These are phyloP conservation scores for Buphagus erythrorhynchus DNA, from an alignment of 2,797 vertebrate genomes.

Conservation along the genomic window DNA sequence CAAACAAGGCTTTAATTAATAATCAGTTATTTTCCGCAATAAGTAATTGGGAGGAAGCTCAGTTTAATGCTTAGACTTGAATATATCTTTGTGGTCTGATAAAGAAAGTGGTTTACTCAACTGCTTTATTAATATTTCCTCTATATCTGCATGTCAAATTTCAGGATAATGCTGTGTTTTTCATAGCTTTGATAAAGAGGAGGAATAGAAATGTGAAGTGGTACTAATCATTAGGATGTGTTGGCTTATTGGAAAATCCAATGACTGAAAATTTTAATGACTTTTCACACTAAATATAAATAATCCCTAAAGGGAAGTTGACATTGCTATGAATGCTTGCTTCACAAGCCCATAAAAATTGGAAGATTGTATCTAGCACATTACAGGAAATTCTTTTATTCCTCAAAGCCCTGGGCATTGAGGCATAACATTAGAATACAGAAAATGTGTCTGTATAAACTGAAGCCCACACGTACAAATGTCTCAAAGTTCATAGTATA, in stretches of 20 bases:
- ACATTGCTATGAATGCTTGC: background rate
- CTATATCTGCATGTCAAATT: conserved; percentile 15
- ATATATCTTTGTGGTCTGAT: conserved; percentile 17
- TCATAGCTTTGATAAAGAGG: conserved; percentile 35
- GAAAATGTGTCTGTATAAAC: background rate
- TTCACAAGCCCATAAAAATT: conserved; percentile 19
- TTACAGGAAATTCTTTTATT: conserved; percentile 45
- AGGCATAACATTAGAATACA: background rate
- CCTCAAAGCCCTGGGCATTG: background rate
- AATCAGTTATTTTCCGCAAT: conserved; percentile 49
- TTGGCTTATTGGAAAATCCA: conserved; percentile 47
- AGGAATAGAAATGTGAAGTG: conserved; percentile 48
- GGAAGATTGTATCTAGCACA: conserved; percentile 38
- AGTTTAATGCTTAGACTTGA: background rate
- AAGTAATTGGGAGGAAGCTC: conserved; percentile 37
- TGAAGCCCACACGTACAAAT: background rate
- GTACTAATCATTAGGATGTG: conserved; percentile 52
- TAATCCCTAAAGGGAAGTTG: conserved; percentile 46
- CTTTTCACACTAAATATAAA: conserved; percentile 66
- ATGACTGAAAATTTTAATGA: conserved; percentile 63
- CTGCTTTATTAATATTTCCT: conserved; percentile 35
- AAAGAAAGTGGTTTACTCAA: conserved; percentile 39
- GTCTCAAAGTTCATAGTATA: background rate
- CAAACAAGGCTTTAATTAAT: conserved; percentile 66
- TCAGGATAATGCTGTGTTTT: conserved; percentile 31